phyloP scores from a whole-genome alignment of 1,140 invertebrate species.

The Ostrea denselamellosa region DNA sequence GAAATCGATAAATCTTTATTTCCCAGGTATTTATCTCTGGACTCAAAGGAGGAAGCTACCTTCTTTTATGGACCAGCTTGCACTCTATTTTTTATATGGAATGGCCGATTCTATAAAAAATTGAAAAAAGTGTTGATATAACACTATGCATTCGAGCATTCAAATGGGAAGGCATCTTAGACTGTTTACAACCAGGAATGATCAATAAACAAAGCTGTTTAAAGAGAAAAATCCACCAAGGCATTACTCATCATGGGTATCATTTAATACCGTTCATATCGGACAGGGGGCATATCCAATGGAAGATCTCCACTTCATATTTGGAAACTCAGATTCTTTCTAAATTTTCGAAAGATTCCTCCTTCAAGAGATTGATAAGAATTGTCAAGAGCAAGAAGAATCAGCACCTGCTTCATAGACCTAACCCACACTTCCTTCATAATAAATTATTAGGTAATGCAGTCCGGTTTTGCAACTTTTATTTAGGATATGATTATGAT shows the following conservation, averaged over 20 bases:
- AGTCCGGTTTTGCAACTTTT: background rate
- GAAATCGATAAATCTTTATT: background rate
- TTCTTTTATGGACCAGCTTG: conserved; percentile 45
- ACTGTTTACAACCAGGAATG: background rate
- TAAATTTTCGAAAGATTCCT: conserved; percentile 9
- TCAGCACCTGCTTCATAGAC: background rate
- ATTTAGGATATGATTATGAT: conserved; percentile 29
- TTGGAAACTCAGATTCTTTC: conserved; percentile 35
- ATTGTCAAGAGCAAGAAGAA: conserved; percentile 21
- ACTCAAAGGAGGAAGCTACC: background rate
- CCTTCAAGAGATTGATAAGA: conserved; percentile 20
- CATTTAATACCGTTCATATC: conserved; percentile 38
- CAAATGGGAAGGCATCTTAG: conserved; percentile 38
- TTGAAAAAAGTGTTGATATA: conserved; percentile 49
- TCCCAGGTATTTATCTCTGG: background rate
- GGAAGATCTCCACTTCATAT: conserved; percentile 51
- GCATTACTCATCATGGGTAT: conserved; percentile 17
- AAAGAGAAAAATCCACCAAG: background rate
- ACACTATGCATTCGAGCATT: conserved; percentile 46
- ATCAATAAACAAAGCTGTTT: conserved; percentile 17
- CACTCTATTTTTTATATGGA: conserved; percentile 42
- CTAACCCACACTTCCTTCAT: background rate
- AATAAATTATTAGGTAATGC: background rate
- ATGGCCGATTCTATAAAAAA: conserved; percentile 50
- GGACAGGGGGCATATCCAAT: conserved; percentile 40